Evolutionary conservation across 2,888 invertebrate species (phyloP), one percentile per base, ranked within the genome.

Genomic region (Alentia gelatinosa): DNA sequence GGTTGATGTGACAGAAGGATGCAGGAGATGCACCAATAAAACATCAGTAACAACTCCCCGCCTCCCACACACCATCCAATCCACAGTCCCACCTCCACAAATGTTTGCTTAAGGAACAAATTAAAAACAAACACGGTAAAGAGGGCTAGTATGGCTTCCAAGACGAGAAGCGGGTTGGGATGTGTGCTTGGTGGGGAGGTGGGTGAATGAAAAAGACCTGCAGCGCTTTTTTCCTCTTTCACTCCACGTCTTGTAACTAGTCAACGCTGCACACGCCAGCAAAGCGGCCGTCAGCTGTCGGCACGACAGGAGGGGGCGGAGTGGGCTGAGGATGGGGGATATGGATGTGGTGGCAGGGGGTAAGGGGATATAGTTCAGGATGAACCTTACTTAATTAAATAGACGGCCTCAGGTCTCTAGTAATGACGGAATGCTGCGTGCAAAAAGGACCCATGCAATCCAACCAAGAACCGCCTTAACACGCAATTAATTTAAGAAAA

Each of bases 71-170:
- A 9, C 39, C 39, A n/a, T 1, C 83, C 39, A 83, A 83, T 39
- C 56, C 23, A 47, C 47, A 47, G 47, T 47, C 68, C 33, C n/a
- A 0, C 68, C 68, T 30, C n/a, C 26, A 30, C 68, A 4, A 68
- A 68, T 30, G 30, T 83, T 83, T 83, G 39, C 83, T 83, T 83
- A 83, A 40, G 83, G 42, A 39, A 40, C 39, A 83, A 83, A 83
- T 83, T 83, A 83, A 83, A 83, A 83, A 83, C 83, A 83, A 83
- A 83, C 19, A 83, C 30, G 30, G 5, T 83, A 83, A 83, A 39
- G 42, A 40, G 39, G 39, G 39, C 37, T 83, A 19, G 83, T 15
- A 83, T 26, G 39, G 15, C 37, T 40, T 37, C 83, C 56, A 56
- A 56, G 56, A 56, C 19, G 56, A 56, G 15, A 75, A 33, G 37